Evolutionary conservation across 2,797 vertebrate species (phyloP).

Genomic region (Clarias platycephalus): DNA sequence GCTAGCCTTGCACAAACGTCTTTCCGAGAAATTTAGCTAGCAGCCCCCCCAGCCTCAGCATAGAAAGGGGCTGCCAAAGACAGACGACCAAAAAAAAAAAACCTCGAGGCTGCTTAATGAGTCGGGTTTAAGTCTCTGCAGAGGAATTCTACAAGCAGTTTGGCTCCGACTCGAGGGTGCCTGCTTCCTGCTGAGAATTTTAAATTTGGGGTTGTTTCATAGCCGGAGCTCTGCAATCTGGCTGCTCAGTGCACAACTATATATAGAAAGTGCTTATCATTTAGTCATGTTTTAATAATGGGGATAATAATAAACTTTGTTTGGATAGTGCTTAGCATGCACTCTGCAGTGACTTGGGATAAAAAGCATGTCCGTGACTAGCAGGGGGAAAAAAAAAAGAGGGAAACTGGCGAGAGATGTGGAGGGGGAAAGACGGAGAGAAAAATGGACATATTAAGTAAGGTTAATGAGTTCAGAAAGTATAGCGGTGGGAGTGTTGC

Average conservation of each 20-base stretch:
- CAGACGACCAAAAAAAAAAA: constrained; percentile 34
- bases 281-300: constrained; percentile 47
- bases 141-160: constrained; percentile 4
- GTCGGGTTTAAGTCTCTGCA: constrained; percentile 16
- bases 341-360: constrained; percentile 14
- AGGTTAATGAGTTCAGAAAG: constrained; percentile 58
- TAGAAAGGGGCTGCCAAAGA: constrained; percentile 35
- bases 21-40: constrained; percentile 60
- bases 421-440: constrained; percentile 4
- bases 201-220: constrained; percentile 16
- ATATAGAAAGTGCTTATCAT: constrained; percentile 39
- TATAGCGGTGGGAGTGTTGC: constrained; percentile 47
- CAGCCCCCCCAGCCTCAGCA: constrained; percentile 35
- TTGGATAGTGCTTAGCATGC: constrained; percentile 13
- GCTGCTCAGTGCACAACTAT: constrained; percentile 13
- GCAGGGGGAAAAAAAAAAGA: constrained; percentile 4
- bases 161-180: constrained; percentile 17
- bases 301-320: constrained; percentile 36
- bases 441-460: constrained; percentile 41
- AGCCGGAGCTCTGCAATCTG: constrained; percentile 11
- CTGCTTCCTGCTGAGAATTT: constrained; percentile 32
- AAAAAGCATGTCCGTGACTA: background rate
- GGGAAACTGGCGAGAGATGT: constrained; percentile 8
- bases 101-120: constrained; percentile 39
- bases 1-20: constrained; percentile 60